phyloP scores from a whole-genome alignment of 2,113 vertebrate species.

The Ptyas mucosa region DNA sequence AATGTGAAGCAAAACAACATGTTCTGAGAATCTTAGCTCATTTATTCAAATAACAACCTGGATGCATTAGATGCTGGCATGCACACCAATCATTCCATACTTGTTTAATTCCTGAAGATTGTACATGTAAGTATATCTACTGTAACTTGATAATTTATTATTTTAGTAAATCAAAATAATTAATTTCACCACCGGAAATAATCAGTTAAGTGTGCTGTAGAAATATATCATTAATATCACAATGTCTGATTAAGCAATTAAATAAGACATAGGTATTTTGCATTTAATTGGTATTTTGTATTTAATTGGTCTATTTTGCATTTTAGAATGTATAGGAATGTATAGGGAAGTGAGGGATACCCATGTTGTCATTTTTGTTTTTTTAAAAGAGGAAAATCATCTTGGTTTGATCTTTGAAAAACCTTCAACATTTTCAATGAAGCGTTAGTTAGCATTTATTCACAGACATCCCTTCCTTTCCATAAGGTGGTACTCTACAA shows the following conservation, averaged over 20 bases:
- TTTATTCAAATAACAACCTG: not conserved
- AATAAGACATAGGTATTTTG: not conserved
- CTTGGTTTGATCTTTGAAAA: not conserved
- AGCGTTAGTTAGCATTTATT: not conserved
- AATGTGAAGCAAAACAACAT: conserved; percentile 14
- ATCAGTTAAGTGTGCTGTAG: conserved; percentile 12
- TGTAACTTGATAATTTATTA: not conserved
- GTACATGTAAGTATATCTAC: not conserved
- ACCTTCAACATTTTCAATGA: not conserved
- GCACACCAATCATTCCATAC: not conserved
- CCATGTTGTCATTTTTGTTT: not conserved
- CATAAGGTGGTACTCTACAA: not conserved
- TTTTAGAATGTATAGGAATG: not conserved
- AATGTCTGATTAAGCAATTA: conserved; percentile 7
- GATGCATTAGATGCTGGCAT: not conserved
- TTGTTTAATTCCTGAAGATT: conserved; percentile 3
- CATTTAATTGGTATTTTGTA: not conserved
- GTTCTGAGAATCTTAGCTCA: conserved; percentile 1
- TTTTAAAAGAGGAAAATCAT: not conserved
- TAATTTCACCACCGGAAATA: not conserved
- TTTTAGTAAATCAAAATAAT: not conserved
- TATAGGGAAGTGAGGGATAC: not conserved
- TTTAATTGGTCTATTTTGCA: not conserved
- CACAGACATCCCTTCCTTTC: not conserved
- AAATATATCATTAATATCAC: conserved; percentile 1